Conservation (phyloP, 2,113 vertebrate genomes). For the Chionomys nivalis region DNA sequence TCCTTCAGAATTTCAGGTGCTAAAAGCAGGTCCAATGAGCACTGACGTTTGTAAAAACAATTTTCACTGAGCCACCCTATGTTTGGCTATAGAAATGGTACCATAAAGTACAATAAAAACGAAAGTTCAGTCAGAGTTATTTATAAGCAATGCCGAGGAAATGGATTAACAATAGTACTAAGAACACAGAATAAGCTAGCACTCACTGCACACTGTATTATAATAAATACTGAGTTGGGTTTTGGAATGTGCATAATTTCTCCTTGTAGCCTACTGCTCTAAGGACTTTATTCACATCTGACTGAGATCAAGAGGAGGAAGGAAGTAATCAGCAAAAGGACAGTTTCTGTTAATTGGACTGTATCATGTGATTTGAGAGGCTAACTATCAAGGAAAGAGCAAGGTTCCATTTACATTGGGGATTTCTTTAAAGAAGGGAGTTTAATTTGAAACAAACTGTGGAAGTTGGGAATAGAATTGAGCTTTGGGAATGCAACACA, state of each 20-base stretch:
- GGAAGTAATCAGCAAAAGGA: background rate
- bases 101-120: background rate
- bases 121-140: background rate
- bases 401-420: background rate
- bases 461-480: background rate
- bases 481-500: background rate
- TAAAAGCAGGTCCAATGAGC: background rate
- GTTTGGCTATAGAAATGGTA: background rate
- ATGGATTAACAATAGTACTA: background rate
- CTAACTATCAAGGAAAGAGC: background rate
- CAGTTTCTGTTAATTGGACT: background rate
- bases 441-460: background rate
- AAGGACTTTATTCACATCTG: slow-evolving; percentile 5
- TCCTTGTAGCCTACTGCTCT: background rate
- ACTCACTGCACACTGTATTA: background rate
- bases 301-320: slow-evolving; percentile 5
- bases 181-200: background rate
- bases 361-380: background rate
- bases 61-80: background rate
- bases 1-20: background rate
- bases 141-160: background rate
- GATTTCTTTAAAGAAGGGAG: slow-evolving; percentile 31
- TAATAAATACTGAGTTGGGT: background rate
- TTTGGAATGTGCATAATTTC: background rate
- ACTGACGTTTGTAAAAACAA: background rate